Percentiles rank a stretch among this genome's conserved stretches.
phyloP scores from a whole-genome alignment of 2,797 vertebrate species.

The Enteromius viviparus region DNA sequence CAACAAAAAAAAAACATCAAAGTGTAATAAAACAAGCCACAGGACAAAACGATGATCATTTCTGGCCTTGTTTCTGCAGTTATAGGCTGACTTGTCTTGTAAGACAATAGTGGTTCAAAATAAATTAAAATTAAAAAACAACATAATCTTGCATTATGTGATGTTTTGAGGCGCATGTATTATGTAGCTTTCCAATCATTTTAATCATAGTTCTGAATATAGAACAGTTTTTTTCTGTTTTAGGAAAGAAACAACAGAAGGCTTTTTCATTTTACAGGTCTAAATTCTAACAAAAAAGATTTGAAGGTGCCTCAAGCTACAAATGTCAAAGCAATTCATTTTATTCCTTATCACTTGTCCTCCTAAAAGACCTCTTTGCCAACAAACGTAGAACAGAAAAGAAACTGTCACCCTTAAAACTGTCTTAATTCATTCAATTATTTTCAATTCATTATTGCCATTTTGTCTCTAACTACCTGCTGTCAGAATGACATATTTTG shows the following conservation, averaged over 20 bases:
- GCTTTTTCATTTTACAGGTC: conserved; percentile 5
- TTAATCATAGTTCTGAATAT: background rate
- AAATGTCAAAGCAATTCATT: conserved; percentile 12
- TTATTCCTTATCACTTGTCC: conserved; percentile 8
- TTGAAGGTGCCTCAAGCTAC: background rate
- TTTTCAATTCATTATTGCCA: background rate
- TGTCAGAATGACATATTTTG: conserved; percentile 19
- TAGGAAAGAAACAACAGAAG: background rate
- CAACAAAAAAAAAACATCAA: conserved; percentile 4
- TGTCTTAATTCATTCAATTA: background rate
- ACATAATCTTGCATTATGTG: background rate
- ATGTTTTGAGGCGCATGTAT: background rate
- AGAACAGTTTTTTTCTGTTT: background rate
- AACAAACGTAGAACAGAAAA: conserved; percentile 25
- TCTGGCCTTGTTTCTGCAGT: background rate
- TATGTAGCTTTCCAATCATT: background rate
- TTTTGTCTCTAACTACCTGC: background rate
- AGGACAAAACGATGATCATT: background rate
- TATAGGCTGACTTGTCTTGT: background rate
- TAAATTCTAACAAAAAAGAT: conserved; percentile 12
- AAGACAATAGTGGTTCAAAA: background rate
- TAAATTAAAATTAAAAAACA: background rate
- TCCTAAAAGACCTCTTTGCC: background rate
- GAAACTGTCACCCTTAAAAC: background rate
- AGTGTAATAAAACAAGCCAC: background rate